Percentiles rank a stretch among this genome's conserved stretches.
These are phyloP conservation scores for Myotis pilosus DNA, from an alignment of 2,797 vertebrate genomes.

Conservation along the genomic window DNA sequence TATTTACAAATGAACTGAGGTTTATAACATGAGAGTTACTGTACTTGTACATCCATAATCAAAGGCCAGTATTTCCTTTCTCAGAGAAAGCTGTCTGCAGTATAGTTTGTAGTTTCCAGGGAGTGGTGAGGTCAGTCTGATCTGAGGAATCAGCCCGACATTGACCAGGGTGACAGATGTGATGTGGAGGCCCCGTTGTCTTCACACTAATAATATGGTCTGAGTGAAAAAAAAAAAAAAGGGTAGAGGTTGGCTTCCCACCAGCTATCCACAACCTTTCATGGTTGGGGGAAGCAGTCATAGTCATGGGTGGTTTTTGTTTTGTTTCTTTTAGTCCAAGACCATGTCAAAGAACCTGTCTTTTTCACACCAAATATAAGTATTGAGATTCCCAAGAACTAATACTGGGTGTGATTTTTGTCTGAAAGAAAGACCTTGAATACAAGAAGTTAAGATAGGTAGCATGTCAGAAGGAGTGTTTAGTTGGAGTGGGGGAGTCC, in stretches of 20 bases:
- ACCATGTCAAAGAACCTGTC: not conserved
- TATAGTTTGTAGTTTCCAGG: not conserved
- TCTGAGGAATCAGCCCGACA: not conserved
- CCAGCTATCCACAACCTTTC: not conserved
- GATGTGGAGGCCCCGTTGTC: not conserved
- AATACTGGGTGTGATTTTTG: not conserved
- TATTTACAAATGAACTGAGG: not conserved
- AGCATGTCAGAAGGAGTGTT: not conserved
- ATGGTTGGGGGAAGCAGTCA: not conserved
- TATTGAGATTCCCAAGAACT: not conserved
- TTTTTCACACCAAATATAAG: not conserved
- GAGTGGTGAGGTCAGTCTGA: not conserved
- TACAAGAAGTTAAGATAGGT: not conserved
- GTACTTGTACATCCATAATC: not conserved
- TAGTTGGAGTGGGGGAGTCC: no score
- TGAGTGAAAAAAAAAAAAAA: not conserved
- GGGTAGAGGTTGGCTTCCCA: not conserved
- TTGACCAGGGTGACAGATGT: not conserved
- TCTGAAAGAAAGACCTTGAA: not conserved
- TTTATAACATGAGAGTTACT: not conserved
- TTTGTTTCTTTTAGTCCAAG: not conserved
- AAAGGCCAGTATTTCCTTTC: not conserved
- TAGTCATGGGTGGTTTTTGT: not conserved
- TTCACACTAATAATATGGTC: not conserved
- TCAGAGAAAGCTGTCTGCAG: not conserved